A percentile compares a stretch with the other conserved stretches of the same genome.
Evolutionary conservation across 2,888 invertebrate genomes (phyloP).

Genomic region (Cephonodes hylas): DNA sequence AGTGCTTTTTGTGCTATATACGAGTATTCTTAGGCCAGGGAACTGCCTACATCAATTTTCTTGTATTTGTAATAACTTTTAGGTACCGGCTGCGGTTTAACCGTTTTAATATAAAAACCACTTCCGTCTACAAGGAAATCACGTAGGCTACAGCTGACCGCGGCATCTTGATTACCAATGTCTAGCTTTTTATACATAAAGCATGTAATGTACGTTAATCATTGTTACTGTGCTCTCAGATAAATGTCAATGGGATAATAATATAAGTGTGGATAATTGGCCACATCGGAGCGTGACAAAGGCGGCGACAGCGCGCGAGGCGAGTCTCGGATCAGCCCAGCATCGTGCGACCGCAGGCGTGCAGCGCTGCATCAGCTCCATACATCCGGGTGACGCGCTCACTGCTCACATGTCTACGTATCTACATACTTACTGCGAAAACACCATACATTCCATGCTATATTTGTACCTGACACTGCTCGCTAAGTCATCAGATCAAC

Average conservation of each 20-base stretch:
- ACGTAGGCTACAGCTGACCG: not conserved
- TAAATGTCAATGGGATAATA: constrained; percentile 18
- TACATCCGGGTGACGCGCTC: constrained; percentile 33
- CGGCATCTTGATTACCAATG: not conserved
- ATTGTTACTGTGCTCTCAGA: constrained; percentile 15
- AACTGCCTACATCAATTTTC: too few species aligned
- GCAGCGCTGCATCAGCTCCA: constrained; percentile 21
- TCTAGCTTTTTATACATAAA: not conserved
- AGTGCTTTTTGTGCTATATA: too few species aligned
- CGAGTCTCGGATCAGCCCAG: constrained; percentile 16
- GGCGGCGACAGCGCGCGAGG: constrained; percentile 10
- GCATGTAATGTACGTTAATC: not conserved
- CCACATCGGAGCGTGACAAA: constrained; percentile 27
- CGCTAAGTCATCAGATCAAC: constrained; percentile 35
- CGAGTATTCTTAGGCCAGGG: too few species aligned
- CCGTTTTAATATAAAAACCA: not conserved
- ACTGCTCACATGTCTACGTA: constrained; percentile 10
- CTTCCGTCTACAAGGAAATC: not conserved
- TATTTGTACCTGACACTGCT: constrained; percentile 34
- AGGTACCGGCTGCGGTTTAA: not conserved
- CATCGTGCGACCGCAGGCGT: constrained; percentile 29
- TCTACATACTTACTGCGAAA: constrained; percentile 38
- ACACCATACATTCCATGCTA: constrained; percentile 45
- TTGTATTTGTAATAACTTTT: too few species aligned
- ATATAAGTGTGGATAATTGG: constrained; percentile 13